Percentiles rank a stretch among this genome's conserved stretches.
Conservation (phyloP, 2,888 invertebrate species). For the Dolichomitus sp. region DNA sequence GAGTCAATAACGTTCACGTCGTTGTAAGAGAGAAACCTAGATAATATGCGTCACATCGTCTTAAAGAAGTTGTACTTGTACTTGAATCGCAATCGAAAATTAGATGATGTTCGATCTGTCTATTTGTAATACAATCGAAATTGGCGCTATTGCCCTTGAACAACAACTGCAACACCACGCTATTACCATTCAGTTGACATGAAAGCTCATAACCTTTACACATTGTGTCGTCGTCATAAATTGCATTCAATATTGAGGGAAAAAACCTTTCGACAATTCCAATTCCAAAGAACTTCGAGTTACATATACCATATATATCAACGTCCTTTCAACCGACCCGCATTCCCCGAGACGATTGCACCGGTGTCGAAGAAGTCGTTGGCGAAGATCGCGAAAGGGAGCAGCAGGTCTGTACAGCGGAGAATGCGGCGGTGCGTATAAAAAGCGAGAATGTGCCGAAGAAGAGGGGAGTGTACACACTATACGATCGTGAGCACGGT, state of each 20-base stretch:
- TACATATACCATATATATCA: background rate
- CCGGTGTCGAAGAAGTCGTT: constrained; percentile 37
- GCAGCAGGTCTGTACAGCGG: constrained; percentile 5
- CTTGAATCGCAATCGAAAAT: too few species aligned
- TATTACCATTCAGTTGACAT: background rate
- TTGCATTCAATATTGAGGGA: background rate
- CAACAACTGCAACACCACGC: background rate
- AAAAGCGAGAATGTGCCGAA: constrained; percentile 38
- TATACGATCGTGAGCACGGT: background rate
- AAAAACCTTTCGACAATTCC: background rate
- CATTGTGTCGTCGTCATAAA: background rate
- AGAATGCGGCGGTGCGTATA: constrained; percentile 32
- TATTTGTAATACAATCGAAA: background rate
- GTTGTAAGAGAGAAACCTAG: too few species aligned
- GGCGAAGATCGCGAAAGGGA: constrained; percentile 30
- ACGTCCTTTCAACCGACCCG: background rate
- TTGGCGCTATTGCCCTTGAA: background rate
- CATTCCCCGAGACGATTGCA: background rate
- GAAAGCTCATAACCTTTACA: background rate
- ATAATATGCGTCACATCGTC: too few species aligned
- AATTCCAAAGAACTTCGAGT: background rate
- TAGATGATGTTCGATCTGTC: too few species aligned
- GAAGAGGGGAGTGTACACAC: constrained; percentile 13
- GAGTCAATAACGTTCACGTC: too few species aligned
- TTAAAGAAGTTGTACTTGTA: too few species aligned